Percentiles rank a stretch among this genome's conserved stretches.
phyloP scores from a whole-genome alignment of 2,888 invertebrate genomes.

The Seira musarum region DNA sequence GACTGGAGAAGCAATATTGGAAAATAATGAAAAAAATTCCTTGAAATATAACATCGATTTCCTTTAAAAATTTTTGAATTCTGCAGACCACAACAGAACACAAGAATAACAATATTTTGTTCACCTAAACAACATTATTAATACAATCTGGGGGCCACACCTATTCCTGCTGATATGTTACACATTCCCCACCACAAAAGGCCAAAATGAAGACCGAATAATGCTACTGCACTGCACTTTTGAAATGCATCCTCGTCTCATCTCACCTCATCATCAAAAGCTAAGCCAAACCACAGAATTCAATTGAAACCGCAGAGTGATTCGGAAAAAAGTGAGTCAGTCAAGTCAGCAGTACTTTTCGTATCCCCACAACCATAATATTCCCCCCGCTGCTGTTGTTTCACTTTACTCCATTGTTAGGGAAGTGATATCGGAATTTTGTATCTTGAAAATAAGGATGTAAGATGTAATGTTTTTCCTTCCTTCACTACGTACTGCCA shows the following conservation, averaged over 20 bases:
- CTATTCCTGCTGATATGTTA: constrained; percentile 14
- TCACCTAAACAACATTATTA: constrained; percentile 10
- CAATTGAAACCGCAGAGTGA: neutral
- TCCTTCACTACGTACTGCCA: neutral
- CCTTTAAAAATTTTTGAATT: too few relatives aligned
- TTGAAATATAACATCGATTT: too few relatives aligned
- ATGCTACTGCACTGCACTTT: constrained; percentile 40
- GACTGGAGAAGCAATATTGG: neutral
- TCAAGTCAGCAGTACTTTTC: too few relatives aligned
- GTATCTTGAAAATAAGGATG: too few relatives aligned
- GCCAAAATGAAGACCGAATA: constrained; percentile 15
- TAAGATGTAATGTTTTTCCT: neutral
- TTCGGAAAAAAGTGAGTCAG: neutral
- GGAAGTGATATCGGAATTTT: neutral
- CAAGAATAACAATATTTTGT: too few relatives aligned
- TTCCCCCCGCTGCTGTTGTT: neutral
- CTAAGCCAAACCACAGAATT: neutral
- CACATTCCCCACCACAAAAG: constrained; percentile 20
- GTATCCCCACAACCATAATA: too few relatives aligned
- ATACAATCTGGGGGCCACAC: neutral
- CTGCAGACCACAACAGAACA: neutral
- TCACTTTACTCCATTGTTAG: too few relatives aligned
- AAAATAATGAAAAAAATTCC: too few relatives aligned
- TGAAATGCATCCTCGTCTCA: neutral
- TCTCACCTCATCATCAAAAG: neutral